phyloP scores from a whole-genome alignment of 2,888 invertebrate genomes.

The Rhamphomyia laevipes region DNA sequence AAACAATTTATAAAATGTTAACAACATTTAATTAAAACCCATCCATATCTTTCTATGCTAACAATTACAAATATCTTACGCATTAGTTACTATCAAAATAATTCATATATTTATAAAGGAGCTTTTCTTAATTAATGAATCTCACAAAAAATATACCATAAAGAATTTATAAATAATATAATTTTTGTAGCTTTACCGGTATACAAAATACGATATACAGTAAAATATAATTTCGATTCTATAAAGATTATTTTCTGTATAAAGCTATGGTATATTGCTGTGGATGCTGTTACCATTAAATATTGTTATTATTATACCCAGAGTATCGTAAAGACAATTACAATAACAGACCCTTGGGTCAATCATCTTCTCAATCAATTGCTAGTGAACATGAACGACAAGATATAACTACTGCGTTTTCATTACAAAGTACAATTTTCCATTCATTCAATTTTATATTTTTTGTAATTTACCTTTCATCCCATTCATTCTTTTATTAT shows the following conservation, averaged over 20 bases:
- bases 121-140: neutral
- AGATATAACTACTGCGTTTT: too few species aligned
- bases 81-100: neutral
- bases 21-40: too few species aligned
- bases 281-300: neutral
- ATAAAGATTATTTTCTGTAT: too few species aligned
- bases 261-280: too few species aligned
- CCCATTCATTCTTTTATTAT: conserved; percentile 2
- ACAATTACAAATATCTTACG: too few species aligned
- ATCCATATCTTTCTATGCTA: too few species aligned
- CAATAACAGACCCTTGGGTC: conserved; percentile 9
- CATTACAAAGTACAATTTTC: neutral
- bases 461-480: conserved; percentile 10
- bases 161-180: neutral
- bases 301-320: too few species aligned
- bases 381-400: neutral
- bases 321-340: neutral
- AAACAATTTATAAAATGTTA: too few species aligned
- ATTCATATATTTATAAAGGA: neutral
- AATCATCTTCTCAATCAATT: conserved; percentile 15
- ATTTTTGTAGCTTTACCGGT: too few species aligned
- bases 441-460: conserved; percentile 14
- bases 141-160: neutral
- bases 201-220: too few species aligned
- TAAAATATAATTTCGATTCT: too few species aligned